Conservation (phyloP, 2,888 invertebrate species). For the Cotesia congregata region DNA sequence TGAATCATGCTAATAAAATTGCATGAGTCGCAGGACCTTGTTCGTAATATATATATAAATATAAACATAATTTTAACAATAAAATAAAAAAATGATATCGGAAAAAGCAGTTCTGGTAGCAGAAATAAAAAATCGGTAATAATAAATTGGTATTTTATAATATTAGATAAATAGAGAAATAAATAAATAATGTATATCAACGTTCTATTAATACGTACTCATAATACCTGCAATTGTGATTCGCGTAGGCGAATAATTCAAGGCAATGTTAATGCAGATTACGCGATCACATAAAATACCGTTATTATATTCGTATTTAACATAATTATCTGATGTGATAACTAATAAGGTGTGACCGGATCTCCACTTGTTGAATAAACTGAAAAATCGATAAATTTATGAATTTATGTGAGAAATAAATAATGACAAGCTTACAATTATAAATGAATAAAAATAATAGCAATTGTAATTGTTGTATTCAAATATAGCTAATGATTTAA, state of each 20-base stretch:
- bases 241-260: conserved; percentile 45
- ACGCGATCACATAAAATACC: conserved; percentile 40
- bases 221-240: conserved; percentile 22
- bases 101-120: conserved; percentile 13
- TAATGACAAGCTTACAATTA: conserved; percentile 2
- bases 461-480: not conserved
- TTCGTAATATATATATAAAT: conserved; percentile 25
- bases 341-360: conserved; percentile 51
- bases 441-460: too few species aligned
- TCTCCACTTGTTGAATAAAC: conserved; percentile 42
- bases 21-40: conserved; percentile 43
- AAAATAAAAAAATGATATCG: conserved; percentile 19
- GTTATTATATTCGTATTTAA: conserved; percentile 45
- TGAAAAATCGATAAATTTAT: conserved; percentile 27
- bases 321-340: conserved; percentile 43
- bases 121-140: conserved; percentile 33
- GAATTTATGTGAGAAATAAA: conserved; percentile 47
- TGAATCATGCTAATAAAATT: conserved; percentile 37
- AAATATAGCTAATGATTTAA: not conserved
- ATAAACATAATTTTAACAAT: conserved; percentile 11
- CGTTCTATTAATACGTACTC: conserved; percentile 37
- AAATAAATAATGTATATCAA: conserved; percentile 21
- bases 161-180: conserved; percentile 10
- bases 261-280: conserved; percentile 44
- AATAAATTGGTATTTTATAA: conserved; percentile 37